Evolutionary conservation across 1,140 invertebrate species (phyloP).

Genomic region (Pogonomyrmex barbatus): DNA sequence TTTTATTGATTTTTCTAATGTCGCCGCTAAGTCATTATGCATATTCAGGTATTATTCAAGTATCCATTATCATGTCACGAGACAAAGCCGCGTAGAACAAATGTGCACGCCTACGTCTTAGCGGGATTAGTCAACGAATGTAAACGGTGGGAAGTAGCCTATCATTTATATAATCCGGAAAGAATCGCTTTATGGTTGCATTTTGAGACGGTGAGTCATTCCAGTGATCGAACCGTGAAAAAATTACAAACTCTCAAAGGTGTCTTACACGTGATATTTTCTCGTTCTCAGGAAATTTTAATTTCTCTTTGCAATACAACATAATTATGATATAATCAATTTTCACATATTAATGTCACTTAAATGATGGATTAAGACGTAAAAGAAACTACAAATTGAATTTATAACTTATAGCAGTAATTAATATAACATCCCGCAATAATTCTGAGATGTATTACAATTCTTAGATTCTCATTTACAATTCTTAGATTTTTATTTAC

Average conservation of each 20-base stretch:
- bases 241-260: background rate
- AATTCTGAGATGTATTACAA: background rate
- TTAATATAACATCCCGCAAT: background rate
- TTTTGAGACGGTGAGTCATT: constrained; percentile 29
- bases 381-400: background rate
- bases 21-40: background rate
- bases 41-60: background rate
- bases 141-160: constrained; percentile 30
- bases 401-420: background rate
- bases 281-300: background rate
- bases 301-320: background rate
- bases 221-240: background rate
- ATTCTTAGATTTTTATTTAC: background rate
- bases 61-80: constrained; percentile 14
- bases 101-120: constrained; percentile 16
- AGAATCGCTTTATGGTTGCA: constrained; percentile 18
- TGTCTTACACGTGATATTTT: background rate
- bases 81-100: constrained; percentile 34
- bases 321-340: background rate
- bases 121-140: constrained; percentile 3
- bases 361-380: background rate
- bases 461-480: too few relatives aligned
- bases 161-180: constrained; percentile 36
- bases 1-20: constrained; percentile 5
- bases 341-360: background rate